Percentiles rank a stretch among this genome's conserved stretches.
These are phyloP conservation scores for Cheilosia vernalis DNA, from an alignment of 2,888 invertebrate species.

Conservation along the genomic window DNA sequence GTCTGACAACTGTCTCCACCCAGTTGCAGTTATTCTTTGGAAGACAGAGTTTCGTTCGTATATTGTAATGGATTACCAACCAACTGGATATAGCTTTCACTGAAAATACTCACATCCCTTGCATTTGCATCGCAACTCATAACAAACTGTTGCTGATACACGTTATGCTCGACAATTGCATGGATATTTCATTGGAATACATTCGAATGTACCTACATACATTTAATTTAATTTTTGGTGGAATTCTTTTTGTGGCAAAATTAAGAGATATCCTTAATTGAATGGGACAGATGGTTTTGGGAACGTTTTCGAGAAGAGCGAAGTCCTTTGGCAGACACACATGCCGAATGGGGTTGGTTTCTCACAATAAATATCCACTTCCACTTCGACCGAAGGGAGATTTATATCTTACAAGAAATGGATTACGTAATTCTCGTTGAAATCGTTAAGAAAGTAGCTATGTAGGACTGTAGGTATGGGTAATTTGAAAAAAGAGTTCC, in stretches of 20 bases:
- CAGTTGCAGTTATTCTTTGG: constrained; percentile 1
- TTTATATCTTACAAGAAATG: constrained; percentile 37
- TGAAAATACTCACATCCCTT: constrained; percentile 9
- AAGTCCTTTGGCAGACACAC: constrained; percentile 18
- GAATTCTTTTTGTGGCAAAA: constrained; percentile 4
- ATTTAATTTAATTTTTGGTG: constrained; percentile 54
- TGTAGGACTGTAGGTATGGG: neutral
- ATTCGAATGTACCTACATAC: constrained; percentile 59
- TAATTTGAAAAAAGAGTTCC: neutral
- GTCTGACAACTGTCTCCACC: constrained; percentile 7
- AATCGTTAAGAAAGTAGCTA: constrained; percentile 10
- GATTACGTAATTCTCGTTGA: constrained; percentile 18
- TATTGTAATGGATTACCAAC: no score
- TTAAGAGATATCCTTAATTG: constrained; percentile 7
- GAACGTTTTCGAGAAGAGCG: neutral
- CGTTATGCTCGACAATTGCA: neutral
- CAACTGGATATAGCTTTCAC: constrained; percentile 1
- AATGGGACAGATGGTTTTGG: neutral
- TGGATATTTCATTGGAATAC: constrained; percentile 44
- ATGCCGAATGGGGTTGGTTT: constrained; percentile 39
- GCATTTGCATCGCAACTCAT: constrained; percentile 18
- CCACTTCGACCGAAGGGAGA: constrained; percentile 25
- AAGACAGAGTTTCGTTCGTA: constrained; percentile 2
- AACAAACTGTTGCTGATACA: constrained; percentile 11
- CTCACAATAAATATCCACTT: constrained; percentile 49